phyloP scores from a whole-genome alignment of 1,140 invertebrate species.

The Varroa destructor region DNA sequence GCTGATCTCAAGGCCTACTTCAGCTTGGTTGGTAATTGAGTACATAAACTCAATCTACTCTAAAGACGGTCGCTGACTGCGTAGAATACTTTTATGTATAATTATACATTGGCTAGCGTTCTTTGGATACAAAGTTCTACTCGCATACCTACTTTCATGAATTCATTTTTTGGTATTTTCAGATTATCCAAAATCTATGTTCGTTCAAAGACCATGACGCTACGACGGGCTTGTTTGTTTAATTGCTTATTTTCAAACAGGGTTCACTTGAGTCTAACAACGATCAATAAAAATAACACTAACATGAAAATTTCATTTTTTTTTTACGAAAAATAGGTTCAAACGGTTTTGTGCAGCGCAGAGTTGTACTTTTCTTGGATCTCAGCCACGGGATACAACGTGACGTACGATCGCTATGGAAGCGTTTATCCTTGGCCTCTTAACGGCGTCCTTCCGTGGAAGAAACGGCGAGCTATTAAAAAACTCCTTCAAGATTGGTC shows the following conservation, averaged over 20 bases:
- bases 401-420: slow-evolving; percentile 70
- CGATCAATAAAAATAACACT: too few relatives aligned
- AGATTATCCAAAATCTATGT: too few relatives aligned
- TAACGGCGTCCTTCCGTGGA: slow-evolving; percentile 62
- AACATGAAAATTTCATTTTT: too few relatives aligned
- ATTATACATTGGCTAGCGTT: too few relatives aligned
- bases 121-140: too few relatives aligned
- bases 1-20: slow-evolving; percentile 89
- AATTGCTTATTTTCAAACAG: too few relatives aligned
- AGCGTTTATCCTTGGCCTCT: slow-evolving; percentile 85
- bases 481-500: slow-evolving; percentile 63
- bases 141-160: too few relatives aligned
- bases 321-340: background rate
- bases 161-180: too few relatives aligned
- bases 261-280: too few relatives aligned
- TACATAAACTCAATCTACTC: background rate
- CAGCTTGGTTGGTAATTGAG: slow-evolving; percentile 55
- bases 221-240: too few relatives aligned
- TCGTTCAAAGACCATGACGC: too few relatives aligned
- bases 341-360: slow-evolving; percentile 17
- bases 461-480: slow-evolving; percentile 57
- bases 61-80: background rate
- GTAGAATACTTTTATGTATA: too few relatives aligned
- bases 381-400: slow-evolving; percentile 38
- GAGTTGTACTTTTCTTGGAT: slow-evolving; percentile 73